Conservation (phyloP, 2,888 invertebrate genomes). For the Herminia tarsipennalis region DNA sequence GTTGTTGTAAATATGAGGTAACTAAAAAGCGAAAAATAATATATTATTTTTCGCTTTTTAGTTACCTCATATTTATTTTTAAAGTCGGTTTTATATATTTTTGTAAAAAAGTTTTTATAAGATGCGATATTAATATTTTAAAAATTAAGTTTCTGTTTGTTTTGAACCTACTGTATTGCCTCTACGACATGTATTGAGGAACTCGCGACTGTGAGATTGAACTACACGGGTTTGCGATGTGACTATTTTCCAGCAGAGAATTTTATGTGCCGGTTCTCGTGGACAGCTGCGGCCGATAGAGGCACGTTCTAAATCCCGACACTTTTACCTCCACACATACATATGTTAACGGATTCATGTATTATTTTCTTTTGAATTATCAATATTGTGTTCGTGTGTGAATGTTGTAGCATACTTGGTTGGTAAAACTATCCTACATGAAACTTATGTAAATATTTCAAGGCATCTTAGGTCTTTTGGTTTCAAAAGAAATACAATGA, state of each 20-base stretch:
- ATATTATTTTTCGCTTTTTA: no score
- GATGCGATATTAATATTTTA: no score
- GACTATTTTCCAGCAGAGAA: slow-evolving; percentile 43
- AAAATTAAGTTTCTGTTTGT: no score
- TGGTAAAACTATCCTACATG: no score
- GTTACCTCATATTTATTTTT: no score
- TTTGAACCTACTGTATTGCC: slow-evolving; percentile 10
- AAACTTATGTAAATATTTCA: no score
- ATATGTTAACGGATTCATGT: neutral
- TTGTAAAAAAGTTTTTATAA: no score
- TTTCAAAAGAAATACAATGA: no score
- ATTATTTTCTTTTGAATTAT: neutral
- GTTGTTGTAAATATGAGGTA: no score
- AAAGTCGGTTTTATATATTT: no score
- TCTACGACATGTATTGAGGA: slow-evolving; percentile 16
- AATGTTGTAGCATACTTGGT: neutral
- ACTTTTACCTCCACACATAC: slow-evolving; percentile 14
- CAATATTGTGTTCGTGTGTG: neutral
- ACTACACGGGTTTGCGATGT: slow-evolving; percentile 36
- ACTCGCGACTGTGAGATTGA: slow-evolving; percentile 38
- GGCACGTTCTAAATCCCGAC: slow-evolving; percentile 28
- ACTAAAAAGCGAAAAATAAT: no score
- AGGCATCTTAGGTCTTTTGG: no score
- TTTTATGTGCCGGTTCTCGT: slow-evolving; percentile 35
- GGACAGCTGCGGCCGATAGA: slow-evolving; percentile 41